Evolutionary conservation across 92 coral and sea anemone species (phyloP).

Genomic region (Zoanthus sansibaricus): DNA sequence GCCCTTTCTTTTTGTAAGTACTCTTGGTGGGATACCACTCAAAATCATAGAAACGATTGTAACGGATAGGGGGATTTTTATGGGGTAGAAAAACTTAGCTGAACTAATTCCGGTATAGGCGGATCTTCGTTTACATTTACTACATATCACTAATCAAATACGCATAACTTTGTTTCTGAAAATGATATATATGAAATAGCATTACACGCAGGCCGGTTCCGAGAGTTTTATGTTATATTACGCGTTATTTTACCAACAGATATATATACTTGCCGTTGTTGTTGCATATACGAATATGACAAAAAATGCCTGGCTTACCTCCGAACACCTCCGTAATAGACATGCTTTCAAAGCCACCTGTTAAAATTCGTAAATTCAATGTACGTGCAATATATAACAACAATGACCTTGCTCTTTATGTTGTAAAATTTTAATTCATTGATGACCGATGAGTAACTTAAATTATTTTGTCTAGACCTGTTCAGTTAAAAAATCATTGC

Average conservation of each 20-base stretch:
- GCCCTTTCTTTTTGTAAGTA: no score
- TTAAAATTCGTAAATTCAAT: not conserved
- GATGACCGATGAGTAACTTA: not conserved
- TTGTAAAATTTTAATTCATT: not conserved
- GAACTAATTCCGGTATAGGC: no score
- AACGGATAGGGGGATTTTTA: no score
- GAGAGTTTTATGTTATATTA: not conserved
- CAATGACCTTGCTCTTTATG: not conserved
- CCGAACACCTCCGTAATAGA: slow-evolving; percentile 99
- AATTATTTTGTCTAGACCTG: not conserved
- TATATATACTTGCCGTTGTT: not conserved
- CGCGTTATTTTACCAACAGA: no score
- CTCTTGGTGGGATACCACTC: no score
- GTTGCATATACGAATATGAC: not conserved
- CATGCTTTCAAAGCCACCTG: slow-evolving; percentile 99
- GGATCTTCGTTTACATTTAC: no score
- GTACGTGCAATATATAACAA: not conserved
- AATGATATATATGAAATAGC: not conserved
- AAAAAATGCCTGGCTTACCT: slow-evolving; percentile 55
- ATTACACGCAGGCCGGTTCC: no score
- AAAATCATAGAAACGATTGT: no score
- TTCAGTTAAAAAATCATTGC: not conserved
- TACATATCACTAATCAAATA: no score
- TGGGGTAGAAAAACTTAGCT: no score
- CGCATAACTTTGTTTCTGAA: no score